These are phyloP conservation scores for Enteromius anoplus DNA, from an alignment of 2,797 vertebrate species.

Conservation along the genomic window DNA sequence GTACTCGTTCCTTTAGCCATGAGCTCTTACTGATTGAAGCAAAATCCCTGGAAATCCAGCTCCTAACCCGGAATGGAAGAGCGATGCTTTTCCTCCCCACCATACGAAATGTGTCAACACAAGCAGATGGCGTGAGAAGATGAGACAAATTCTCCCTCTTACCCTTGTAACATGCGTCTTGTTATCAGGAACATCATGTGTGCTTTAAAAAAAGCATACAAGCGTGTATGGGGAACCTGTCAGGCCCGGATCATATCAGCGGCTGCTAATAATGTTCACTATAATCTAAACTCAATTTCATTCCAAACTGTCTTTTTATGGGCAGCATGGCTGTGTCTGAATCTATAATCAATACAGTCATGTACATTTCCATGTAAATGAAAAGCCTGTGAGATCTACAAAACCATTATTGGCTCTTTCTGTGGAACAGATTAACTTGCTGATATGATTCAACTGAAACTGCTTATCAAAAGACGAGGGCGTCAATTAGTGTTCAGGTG, in stretches of 20 bases:
- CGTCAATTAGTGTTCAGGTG: neutral
- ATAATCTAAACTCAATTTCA: slow-evolving; percentile 4
- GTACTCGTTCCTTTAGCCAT: slow-evolving; percentile 57
- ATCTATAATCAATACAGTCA: slow-evolving; percentile 64
- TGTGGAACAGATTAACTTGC: slow-evolving; percentile 74
- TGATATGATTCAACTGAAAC: slow-evolving; percentile 64
- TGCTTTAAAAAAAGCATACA: neutral
- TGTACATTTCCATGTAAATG: slow-evolving; percentile 72
- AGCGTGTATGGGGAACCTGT: neutral
- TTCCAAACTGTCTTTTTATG: neutral
- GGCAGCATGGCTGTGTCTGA: neutral
- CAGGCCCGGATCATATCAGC: neutral
- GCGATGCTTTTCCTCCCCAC: slow-evolving; percentile 53
- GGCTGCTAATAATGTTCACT: neutral
- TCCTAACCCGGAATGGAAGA: slow-evolving; percentile 59
- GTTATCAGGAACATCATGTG: neutral
- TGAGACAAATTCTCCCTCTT: slow-evolving; percentile 41
- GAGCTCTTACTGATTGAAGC: slow-evolving; percentile 60
- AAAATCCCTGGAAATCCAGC: slow-evolving; percentile 63
- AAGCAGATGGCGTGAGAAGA: slow-evolving; percentile 68
- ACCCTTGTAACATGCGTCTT: neutral
- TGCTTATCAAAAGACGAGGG: slow-evolving; percentile 65
- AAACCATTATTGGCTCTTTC: slow-evolving; percentile 66
- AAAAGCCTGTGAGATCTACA: slow-evolving; percentile 66
- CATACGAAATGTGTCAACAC: slow-evolving; percentile 62